Evolutionary conservation across 2,888 invertebrate species (phyloP).

Genomic region (Ectemnius continuus): DNA sequence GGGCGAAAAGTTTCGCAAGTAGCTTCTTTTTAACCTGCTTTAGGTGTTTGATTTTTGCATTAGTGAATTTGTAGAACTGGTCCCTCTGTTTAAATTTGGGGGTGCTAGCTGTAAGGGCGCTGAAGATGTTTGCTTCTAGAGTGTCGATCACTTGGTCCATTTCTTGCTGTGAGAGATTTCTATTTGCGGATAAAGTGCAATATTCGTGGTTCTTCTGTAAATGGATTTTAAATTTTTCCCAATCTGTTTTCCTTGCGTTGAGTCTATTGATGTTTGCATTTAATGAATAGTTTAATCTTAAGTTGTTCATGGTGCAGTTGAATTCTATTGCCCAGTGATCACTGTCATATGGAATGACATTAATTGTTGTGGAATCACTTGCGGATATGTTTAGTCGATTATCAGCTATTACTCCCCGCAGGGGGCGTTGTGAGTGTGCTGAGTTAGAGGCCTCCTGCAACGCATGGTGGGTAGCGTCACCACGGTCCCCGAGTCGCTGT

Average conservation of each 20-base stretch:
- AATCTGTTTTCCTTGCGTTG: slow-evolving; percentile 2
- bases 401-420: too few relatives aligned
- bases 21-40: too few relatives aligned
- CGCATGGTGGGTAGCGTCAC: too few relatives aligned
- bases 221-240: background rate
- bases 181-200: background rate
- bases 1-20: too few relatives aligned
- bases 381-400: too few relatives aligned
- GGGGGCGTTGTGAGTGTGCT: too few relatives aligned
- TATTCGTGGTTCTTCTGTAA: background rate
- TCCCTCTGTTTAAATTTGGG: background rate
- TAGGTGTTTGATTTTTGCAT: too few relatives aligned
- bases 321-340: slow-evolving; percentile 11
- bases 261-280: background rate
- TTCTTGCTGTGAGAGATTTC: slow-evolving; percentile 11
- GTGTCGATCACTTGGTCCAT: background rate
- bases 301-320: too few relatives aligned
- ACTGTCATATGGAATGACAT: slow-evolving; percentile 5
- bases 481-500: too few relatives aligned
- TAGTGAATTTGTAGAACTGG: too few relatives aligned
- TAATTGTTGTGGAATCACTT: too few relatives aligned
- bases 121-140: slow-evolving; percentile 3
- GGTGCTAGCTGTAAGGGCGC: background rate
- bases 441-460: too few relatives aligned
- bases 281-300: background rate